Evolutionary conservation across 2,888 invertebrate species (phyloP), one percentile per base, ranked within the genome.

Genomic region (Auanema freiburgensis): DNA sequence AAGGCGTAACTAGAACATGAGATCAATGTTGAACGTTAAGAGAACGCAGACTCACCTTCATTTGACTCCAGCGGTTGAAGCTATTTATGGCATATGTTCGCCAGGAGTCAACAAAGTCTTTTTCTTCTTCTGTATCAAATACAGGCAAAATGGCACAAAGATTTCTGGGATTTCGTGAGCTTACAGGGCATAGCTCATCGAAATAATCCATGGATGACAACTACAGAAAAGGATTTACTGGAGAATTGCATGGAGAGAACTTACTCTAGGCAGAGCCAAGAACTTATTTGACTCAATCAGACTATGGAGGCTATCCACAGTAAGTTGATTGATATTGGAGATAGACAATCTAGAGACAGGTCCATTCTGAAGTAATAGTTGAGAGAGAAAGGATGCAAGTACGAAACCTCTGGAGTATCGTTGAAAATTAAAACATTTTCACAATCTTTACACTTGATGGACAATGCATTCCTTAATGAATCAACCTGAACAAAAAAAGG

Each of bases 351-450:
- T 68, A 25, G 68, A 79, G 1, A 79, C 66, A 8, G 79, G 77
- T 18, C 80, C 81, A 23, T 63, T 59, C 78, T 78, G 54, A 50
- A 2, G 21, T 8, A 44, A 16, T 25, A 44, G 55, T n/a, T n/a
- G 10, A 3, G 14, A 57, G 16, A n/a, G 12, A 18, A 12, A 23
- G 14, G 14, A 51, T 5, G 14, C 12, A 54, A 52, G 25, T 25
- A 55, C 55, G 65, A 52, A n/a, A 78, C 77, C 69, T 80, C 74
- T 4, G 80, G 79, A 49, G 84, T 81, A 59, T 86, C 86, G 67
- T 85, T 85, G 78, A 86, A 86, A 65, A 87, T 78, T 49, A 86
- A 78, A 33, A 86, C 67, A 24, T 85, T 85, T 63, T 86, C 86
- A 63, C 79, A 79, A 41, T 74, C 56, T 5, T 59, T 67, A 57